phyloP scores from a whole-genome alignment of 1,140 invertebrate genomes.

The Drosophila prosaltans region DNA sequence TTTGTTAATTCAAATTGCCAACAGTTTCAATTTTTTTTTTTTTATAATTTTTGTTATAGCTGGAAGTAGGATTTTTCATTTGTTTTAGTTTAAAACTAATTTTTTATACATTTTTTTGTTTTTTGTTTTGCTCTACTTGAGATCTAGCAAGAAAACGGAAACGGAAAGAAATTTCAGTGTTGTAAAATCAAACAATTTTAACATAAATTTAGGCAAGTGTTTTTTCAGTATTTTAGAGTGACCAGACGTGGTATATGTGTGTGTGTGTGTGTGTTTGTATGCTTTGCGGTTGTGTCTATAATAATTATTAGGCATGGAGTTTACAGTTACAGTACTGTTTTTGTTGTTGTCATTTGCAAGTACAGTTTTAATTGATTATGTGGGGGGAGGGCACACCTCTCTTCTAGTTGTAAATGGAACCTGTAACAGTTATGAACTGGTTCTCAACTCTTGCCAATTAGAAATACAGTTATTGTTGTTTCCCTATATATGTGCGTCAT shows the following conservation, averaged over 20 bases:
- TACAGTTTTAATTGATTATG: not conserved
- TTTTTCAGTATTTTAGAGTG: constrained; percentile 36
- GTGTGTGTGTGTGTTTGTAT: constrained; percentile 8
- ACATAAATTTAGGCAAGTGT: constrained; percentile 46
- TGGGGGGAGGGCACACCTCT: not conserved
- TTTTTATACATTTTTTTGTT: constrained; percentile 56
- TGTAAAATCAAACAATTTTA: constrained; percentile 43
- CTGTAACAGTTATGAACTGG: not conserved
- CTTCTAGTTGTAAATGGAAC: not conserved
- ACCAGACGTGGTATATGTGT: constrained; percentile 39
- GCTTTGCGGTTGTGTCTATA: no score
- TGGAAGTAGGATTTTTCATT: constrained; percentile 41
- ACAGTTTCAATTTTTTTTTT: constrained; percentile 49
- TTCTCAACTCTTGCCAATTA: not conserved
- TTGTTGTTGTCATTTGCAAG: constrained; percentile 34
- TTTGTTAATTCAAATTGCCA: constrained; percentile 36
- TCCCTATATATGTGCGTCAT: not conserved
- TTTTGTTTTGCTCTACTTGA: constrained; percentile 68
- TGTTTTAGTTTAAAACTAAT: constrained; percentile 72
- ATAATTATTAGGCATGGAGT: constrained; percentile 66
- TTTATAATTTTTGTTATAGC: constrained; percentile 46
- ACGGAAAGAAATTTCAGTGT: constrained; percentile 43
- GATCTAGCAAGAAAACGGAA: constrained; percentile 67
- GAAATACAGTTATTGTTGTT: not conserved
- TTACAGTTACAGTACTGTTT: constrained; percentile 59